Evolutionary conservation across 37 sponge, comb jelly and placozoan genomes (phyloP).

Genomic region (Bolinopsis microptera): DNA sequence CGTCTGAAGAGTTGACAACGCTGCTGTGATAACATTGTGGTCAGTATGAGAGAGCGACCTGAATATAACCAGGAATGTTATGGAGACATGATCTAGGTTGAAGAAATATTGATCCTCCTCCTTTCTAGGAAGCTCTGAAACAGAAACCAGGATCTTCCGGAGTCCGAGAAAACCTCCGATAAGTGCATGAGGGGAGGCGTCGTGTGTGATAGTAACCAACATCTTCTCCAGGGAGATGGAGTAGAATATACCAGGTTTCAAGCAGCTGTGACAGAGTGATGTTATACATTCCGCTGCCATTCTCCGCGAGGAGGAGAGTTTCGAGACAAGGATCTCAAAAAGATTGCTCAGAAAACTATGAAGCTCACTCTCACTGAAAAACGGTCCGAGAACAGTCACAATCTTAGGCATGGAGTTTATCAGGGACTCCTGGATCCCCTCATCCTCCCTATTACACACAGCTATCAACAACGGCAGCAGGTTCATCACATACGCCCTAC

Average conservation of each 20-base stretch:
- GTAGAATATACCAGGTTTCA: slow-evolving; percentile 63
- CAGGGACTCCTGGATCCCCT: slow-evolving; percentile 54
- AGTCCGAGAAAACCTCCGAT: slow-evolving; percentile 59
- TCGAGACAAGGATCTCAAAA: slow-evolving; percentile 43
- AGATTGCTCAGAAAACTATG: slow-evolving; percentile 9
- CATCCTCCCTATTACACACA: slow-evolving; percentile 38
- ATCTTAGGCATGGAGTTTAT: slow-evolving; percentile 22
- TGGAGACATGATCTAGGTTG: slow-evolving; percentile 39
- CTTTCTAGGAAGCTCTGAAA: slow-evolving; percentile 5
- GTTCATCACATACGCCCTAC: slow-evolving; percentile 45
- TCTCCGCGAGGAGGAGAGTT: slow-evolving; percentile 4
- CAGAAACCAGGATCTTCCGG: slow-evolving; percentile 51
- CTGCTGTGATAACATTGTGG: slow-evolving; percentile 53
- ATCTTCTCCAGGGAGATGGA: slow-evolving; percentile 37
- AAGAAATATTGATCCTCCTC: slow-evolving; percentile 53
- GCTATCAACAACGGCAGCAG: slow-evolving; percentile 22
- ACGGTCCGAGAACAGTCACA: slow-evolving; percentile 30
- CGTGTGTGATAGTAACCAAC: slow-evolving; percentile 12
- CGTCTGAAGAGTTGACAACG: slow-evolving; percentile 38
- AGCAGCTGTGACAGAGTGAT: slow-evolving; percentile 33
- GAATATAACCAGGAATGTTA: slow-evolving; percentile 17
- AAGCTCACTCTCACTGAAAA: slow-evolving; percentile 56
- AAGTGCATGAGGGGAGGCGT: slow-evolving; percentile 16
- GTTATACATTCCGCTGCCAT: slow-evolving; percentile 64
- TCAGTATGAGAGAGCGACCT: slow-evolving; percentile 14